A percentile compares a stretch with the other conserved stretches of the same genome.
Evolutionary conservation across 2,888 invertebrate species (phyloP).

Genomic region (Drosophila maculinotata): DNA sequence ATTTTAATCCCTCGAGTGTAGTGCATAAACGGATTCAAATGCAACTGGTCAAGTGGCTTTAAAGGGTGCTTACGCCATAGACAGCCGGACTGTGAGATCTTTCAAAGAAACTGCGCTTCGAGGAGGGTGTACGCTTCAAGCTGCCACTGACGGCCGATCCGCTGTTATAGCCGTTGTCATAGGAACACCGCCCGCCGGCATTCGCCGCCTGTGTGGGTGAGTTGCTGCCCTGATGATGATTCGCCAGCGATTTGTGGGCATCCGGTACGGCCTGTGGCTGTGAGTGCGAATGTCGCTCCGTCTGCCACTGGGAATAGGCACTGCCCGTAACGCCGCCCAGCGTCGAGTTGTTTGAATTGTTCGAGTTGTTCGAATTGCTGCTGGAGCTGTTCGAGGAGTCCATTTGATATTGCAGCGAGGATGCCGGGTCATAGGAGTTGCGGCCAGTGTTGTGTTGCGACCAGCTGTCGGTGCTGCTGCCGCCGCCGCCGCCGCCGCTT

Average conservation of each 20-base stretch:
- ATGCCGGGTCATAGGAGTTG: constrained; percentile 65
- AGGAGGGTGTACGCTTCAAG: constrained; percentile 81
- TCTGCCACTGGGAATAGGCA: constrained; percentile 67
- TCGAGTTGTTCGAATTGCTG: constrained; percentile 81
- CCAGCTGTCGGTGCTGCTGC: constrained; percentile 59
- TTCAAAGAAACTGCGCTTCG: constrained; percentile 81
- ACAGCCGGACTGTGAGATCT: constrained; percentile 84
- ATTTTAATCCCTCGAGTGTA: too few relatives aligned
- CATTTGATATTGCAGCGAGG: constrained; percentile 71
- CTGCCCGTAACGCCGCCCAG: constrained; percentile 70
- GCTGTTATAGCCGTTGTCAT: constrained; percentile 75
- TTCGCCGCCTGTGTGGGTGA: constrained; percentile 71
- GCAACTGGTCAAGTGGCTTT: constrained; percentile 8
- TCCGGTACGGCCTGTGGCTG: constrained; percentile 85
- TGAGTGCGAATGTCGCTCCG: constrained; percentile 79
- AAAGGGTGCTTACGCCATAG: constrained; percentile 77
- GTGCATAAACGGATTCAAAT: constrained; percentile 2
- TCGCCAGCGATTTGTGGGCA: constrained; percentile 75
- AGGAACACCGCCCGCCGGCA: constrained; percentile 19
- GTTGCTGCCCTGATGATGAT: constrained; percentile 75
- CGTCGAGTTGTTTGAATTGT: constrained; percentile 60
- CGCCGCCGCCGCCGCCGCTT: constrained; percentile 69
- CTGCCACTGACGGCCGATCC: constrained; percentile 71
- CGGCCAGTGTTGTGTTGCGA: constrained; percentile 54
- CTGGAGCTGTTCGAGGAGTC: constrained; percentile 83